A percentile compares a stretch with the other conserved stretches of the same genome.
phyloP scores from a whole-genome alignment of 2,113 vertebrate species.

The Melanocharis versteri region DNA sequence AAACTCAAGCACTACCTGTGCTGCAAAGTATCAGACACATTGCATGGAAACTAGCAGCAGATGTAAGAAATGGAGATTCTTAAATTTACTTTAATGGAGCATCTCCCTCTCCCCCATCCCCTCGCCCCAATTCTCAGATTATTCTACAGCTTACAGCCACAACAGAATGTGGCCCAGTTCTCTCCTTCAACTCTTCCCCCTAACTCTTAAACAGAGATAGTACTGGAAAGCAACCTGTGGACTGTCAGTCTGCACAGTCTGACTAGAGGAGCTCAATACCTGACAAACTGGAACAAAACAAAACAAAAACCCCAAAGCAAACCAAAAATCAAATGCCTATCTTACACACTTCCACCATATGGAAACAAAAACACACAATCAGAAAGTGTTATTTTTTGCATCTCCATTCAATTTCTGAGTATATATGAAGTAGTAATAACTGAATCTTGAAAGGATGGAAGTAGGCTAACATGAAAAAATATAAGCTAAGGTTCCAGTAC shows the following conservation, averaged over 20 bases:
- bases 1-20: not conserved
- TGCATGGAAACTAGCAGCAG: not conserved
- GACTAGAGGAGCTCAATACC: not conserved
- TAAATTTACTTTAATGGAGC: not conserved
- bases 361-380: not conserved
- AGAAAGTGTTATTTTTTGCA: not conserved
- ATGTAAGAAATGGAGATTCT: not conserved
- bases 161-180: not conserved
- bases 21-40: not conserved
- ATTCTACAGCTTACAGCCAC: not conserved
- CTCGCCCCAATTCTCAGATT: not conserved
- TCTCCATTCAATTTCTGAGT: not conserved
- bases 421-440: not conserved
- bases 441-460: not conserved
- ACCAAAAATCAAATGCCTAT: not conserved
- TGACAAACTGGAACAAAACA: not conserved
- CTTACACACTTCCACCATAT: not conserved
- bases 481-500: not conserved
- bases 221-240: not conserved
- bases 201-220: not conserved
- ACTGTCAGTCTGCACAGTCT: not conserved
- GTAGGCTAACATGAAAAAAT: not conserved
- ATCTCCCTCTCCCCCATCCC: not conserved
- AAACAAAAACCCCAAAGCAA: not conserved
- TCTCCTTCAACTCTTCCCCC: not conserved